Evolutionary conservation across 1,140 invertebrate species (phyloP).

Genomic region (Druon quercuslanigerum): DNA sequence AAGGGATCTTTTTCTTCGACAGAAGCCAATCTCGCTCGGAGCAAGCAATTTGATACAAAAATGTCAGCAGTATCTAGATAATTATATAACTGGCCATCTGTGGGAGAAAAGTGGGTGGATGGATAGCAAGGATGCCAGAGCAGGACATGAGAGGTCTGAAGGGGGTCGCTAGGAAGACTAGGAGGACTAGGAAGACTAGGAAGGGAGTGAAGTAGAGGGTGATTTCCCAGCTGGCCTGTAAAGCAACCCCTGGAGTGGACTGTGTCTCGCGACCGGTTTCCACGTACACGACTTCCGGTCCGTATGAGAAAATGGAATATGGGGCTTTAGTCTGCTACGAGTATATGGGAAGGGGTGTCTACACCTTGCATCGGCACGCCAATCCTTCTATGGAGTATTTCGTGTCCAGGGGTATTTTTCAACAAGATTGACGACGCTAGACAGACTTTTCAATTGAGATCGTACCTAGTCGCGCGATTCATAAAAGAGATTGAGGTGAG

Average conservation of each 20-base stretch:
- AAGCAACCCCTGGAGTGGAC: constrained; percentile 69
- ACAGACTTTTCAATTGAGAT: constrained; percentile 36
- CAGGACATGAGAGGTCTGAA: constrained; percentile 27
- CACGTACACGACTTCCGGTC: constrained; percentile 39
- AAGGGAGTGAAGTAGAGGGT: constrained; percentile 62
- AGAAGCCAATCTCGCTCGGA: constrained; percentile 45
- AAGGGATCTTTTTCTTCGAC: constrained; percentile 40
- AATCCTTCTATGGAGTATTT: constrained; percentile 24
- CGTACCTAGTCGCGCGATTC: constrained; percentile 9
- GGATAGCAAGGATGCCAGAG: constrained; percentile 34
- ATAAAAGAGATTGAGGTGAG: constrained; percentile 17
- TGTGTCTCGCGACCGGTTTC: constrained; percentile 47
- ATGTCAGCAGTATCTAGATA: constrained; percentile 68
- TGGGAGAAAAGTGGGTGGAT: constrained; percentile 38
- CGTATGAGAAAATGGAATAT: constrained; percentile 30
- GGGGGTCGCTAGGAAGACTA: constrained; percentile 46
- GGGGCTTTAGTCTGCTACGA: background rate
- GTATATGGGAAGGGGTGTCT: background rate
- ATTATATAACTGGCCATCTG: constrained; percentile 65
- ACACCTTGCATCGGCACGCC: constrained; percentile 27
- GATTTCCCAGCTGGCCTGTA: constrained; percentile 77
- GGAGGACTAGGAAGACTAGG: constrained; percentile 49
- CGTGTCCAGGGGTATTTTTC: constrained; percentile 35
- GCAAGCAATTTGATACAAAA: constrained; percentile 65
- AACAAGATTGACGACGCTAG: constrained; percentile 40